These are phyloP conservation scores for Caenorhabditis latens DNA, from an alignment of 1,140 invertebrate genomes.

Conservation along the genomic window DNA sequence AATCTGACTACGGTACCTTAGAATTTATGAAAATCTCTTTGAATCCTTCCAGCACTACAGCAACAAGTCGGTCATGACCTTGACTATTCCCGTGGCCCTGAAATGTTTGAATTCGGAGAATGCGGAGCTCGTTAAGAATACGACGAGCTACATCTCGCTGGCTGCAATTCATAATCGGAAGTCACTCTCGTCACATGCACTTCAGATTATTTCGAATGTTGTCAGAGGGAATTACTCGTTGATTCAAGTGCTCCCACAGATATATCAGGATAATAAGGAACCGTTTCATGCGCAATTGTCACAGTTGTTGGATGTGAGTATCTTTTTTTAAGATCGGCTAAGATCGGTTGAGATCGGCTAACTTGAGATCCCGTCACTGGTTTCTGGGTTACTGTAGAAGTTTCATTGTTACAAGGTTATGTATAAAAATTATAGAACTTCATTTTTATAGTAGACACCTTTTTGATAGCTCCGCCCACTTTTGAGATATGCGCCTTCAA, in stretches of 20 bases:
- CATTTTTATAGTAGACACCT: too few species aligned
- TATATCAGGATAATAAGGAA: conserved; percentile 88
- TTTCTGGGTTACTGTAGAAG: too few species aligned
- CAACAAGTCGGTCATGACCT: conserved; percentile 89
- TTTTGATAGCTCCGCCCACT: too few species aligned
- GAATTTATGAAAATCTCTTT: too few species aligned
- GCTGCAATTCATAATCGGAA: conserved; percentile 91
- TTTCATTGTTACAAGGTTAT: too few species aligned
- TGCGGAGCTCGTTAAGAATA: conserved; percentile 83
- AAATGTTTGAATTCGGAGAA: conserved; percentile 86
- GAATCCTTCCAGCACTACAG: conserved; percentile 90
- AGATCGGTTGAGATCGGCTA: too few species aligned
- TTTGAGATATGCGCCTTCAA: too few species aligned
- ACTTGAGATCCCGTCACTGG: too few species aligned
- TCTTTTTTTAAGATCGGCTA: not conserved
- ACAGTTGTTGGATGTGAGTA: conserved; percentile 84
- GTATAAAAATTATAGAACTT: too few species aligned
- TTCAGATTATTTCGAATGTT: conserved; percentile 85
- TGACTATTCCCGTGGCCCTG: conserved; percentile 89
- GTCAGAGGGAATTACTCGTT: conserved; percentile 86
- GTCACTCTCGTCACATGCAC: conserved; percentile 87
- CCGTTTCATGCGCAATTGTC: conserved; percentile 87
- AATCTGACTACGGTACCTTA: conserved; percentile 50
- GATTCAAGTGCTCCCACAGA: conserved; percentile 87
- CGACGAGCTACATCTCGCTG: conserved; percentile 86